Conservation (phyloP, 2,797 vertebrate genomes). For the Sebastiscus tertius region DNA sequence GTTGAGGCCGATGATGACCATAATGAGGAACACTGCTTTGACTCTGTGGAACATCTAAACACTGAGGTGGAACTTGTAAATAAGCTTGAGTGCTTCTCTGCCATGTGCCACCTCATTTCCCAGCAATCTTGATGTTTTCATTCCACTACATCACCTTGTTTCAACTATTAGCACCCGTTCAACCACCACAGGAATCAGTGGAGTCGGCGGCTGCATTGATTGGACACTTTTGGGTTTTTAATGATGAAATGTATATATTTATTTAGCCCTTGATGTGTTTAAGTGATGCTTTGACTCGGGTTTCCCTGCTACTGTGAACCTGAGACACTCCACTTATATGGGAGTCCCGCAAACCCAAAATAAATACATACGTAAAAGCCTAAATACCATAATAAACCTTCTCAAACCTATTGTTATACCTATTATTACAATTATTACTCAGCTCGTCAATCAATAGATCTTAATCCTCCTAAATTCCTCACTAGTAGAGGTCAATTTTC, state of each 20-base stretch:
- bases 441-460: no score
- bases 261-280: not conserved
- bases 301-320: not conserved
- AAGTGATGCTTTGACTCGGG: not conserved
- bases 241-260: not conserved
- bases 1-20: conserved; percentile 10
- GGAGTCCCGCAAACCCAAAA: not conserved
- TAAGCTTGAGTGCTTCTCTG: conserved; percentile 8
- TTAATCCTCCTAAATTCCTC: no score
- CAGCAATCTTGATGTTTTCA: conserved; percentile 31
- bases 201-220: not conserved
- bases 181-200: not conserved
- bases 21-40: conserved; percentile 1
- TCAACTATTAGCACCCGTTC: conserved; percentile 8
- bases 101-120: conserved; percentile 17
- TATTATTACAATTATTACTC: no score
- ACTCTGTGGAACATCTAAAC: conserved; percentile 27
- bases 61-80: conserved; percentile 20
- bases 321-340: not conserved
- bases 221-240: not conserved
- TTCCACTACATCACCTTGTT: conserved; percentile 15
- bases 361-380: not conserved
- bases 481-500: no score
- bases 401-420: not conserved
- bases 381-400: not conserved